Evolutionary conservation across 64 coral and sea anemone genomes (phyloP).

Genomic region (Exaiptasia diaphana): DNA sequence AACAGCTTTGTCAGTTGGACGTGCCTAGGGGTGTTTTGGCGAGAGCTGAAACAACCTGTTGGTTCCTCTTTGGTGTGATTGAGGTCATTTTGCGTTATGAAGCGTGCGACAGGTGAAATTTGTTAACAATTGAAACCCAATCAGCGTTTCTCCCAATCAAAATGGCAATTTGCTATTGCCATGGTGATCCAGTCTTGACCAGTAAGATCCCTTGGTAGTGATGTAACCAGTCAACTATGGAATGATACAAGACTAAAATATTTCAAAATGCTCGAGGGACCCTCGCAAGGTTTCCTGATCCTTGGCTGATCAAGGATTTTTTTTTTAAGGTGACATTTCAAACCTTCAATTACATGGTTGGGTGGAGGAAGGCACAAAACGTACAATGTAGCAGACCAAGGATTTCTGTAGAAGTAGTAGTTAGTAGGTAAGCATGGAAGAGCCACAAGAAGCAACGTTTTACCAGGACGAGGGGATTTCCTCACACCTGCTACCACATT

Average conservation of each 20-base stretch:
- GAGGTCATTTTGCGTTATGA: constrained; percentile 25
- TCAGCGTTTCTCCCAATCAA: not conserved
- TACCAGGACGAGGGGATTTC: constrained; percentile 88
- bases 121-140: constrained; percentile 11
- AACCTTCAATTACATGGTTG: constrained; percentile 27
- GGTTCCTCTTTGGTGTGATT: not conserved
- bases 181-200: not conserved
- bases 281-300: not conserved
- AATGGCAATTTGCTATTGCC: not conserved
- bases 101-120: not conserved
- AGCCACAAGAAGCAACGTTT: constrained; percentile 78
- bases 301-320: constrained; percentile 10
- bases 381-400: not conserved
- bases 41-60: not conserved
- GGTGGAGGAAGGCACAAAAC: not conserved
- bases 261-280: not conserved
- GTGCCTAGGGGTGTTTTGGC: not conserved
- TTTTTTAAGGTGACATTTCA: constrained; percentile 19
- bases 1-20: too few species aligned
- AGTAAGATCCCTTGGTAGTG: not conserved
- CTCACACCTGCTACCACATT: constrained; percentile 76
- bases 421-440: constrained; percentile 55
- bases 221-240: not conserved
- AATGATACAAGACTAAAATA: constrained; percentile 9
- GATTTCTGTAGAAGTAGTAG: not conserved